Evolutionary conservation across 2,888 invertebrate genomes (phyloP), one percentile per base, ranked within the genome.

Genomic region (Metalampra italica): DNA sequence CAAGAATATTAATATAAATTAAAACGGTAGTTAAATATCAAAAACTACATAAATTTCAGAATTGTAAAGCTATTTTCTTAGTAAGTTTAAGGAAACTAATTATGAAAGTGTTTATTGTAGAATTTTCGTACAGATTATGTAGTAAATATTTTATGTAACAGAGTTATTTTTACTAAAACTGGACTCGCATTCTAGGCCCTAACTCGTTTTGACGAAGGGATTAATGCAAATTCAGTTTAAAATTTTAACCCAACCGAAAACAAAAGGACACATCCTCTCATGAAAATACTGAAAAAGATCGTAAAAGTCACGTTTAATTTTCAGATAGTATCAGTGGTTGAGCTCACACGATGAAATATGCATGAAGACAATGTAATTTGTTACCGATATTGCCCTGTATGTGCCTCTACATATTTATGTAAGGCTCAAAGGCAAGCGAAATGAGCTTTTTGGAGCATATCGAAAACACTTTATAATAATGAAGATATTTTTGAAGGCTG

Each of bases 351-450:
- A 75, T 79, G 78, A 76, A 80, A 77, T 75, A 79, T 80, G 75
- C 78, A 80, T 80, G 77, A 77, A 78, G 71, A 78, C 68, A 71
- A 68, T 60, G 76, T 76, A 77, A 80, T 80, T 77, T 79, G 75
- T 67, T 71, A 66, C 70, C 70, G 69, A 77, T 79, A 80, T 76
- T 75, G 59, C 47, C 30, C 54, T 55, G 54, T 55, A 62, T 58
- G 56, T 62, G 62, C 43, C 50, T 48, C 49, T 49, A 49, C 52
- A 54, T 64, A 63, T 64, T 65, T 60, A 61, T 46, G 52, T 54
- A 53, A 22, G 52, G 30, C 51, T 53, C 53, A 47, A 38, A 53
- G 54, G 50, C 54, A 53, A 49, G 46, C 29, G 43, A 46, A 64
- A 67, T 62, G 60, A 66, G 64, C 59, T 71, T 67, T 66, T 55